These are phyloP conservation scores for Onthophagus taurus DNA, from an alignment of 1,140 invertebrate species.

Conservation along the genomic window DNA sequence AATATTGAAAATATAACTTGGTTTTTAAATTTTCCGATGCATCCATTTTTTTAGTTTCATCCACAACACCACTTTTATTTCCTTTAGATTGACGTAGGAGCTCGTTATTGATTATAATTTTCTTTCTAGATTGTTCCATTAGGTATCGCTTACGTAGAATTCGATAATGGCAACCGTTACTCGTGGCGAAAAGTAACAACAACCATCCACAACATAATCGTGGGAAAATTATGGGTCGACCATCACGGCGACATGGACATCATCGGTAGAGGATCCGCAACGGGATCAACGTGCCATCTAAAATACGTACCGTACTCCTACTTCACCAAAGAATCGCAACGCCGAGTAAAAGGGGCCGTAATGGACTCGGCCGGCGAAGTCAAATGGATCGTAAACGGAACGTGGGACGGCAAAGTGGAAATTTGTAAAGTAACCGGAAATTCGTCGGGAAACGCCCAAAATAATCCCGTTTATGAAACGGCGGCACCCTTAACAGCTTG, in stretches of 20 bases:
- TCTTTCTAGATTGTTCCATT: slow-evolving; percentile 69
- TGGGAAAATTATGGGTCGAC: slow-evolving; percentile 98
- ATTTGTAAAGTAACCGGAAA: slow-evolving; percentile 80
- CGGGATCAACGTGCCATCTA: slow-evolving; percentile 87
- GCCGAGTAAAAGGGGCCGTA: slow-evolving; percentile 75
- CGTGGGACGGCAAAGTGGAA: slow-evolving; percentile 94
- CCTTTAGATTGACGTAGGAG: too few species aligned
- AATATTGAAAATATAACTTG: too few species aligned
- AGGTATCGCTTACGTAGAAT: slow-evolving; percentile 76
- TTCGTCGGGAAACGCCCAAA: slow-evolving; percentile 50
- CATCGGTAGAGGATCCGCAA: slow-evolving; percentile 55
- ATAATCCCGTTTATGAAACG: slow-evolving; percentile 88
- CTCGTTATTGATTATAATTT: too few species aligned
- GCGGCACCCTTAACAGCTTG: slow-evolving; percentile 76
- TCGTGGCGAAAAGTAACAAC: slow-evolving; percentile 98
- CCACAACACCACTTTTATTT: too few species aligned
- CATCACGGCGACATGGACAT: slow-evolving; percentile 97
- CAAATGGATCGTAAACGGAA: slow-evolving; percentile 40
- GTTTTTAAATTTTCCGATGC: too few species aligned
- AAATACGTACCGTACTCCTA: slow-evolving; percentile 97
- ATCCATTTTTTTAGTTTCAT: too few species aligned
- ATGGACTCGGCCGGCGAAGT: slow-evolving; percentile 59
- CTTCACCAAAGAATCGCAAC: slow-evolving; percentile 88
- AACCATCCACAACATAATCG: slow-evolving; percentile 98
- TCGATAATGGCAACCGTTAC: slow-evolving; percentile 75